Conservation (phyloP, 2,113 vertebrate genomes). For the Cyphomyrus plagiostoma region DNA sequence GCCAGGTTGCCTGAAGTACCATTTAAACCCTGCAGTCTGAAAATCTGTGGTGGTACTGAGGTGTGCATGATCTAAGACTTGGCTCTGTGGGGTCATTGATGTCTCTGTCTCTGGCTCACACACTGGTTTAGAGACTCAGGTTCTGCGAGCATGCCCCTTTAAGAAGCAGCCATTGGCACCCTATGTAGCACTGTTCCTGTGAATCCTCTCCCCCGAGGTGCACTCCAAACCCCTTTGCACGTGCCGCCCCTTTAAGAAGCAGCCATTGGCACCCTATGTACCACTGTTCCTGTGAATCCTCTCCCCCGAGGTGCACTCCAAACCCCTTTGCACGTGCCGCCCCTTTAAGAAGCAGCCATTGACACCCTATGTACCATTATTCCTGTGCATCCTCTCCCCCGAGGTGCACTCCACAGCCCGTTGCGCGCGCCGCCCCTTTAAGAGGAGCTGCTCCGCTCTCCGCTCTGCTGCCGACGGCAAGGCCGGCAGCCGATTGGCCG, state of each 20-base stretch:
- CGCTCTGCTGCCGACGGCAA: constrained; percentile 67
- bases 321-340: neutral
- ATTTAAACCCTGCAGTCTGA: neutral
- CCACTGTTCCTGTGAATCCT: neutral
- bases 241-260: neutral
- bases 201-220: neutral
- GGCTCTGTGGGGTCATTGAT: neutral
- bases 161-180: neutral
- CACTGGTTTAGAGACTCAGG: neutral
- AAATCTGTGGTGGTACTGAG: neutral
- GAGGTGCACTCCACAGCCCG: neutral
- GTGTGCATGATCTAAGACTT: neutral
- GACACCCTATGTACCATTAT: neutral
- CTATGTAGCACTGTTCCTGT: neutral
- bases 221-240: neutral
- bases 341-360: neutral
- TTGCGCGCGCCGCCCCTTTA: neutral
- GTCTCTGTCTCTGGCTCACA: neutral
- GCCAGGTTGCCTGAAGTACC: neutral
- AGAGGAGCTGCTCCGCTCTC: constrained; percentile 57
- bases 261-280: neutral
- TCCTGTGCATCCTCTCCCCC: neutral
- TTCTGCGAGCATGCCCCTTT: neutral
- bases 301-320: neutral
- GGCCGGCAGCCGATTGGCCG: constrained; percentile 78